Base-by-base conservation (phyloP, 2,797 vertebrate species). In the Melanotaenia pygmaea region DNA sequence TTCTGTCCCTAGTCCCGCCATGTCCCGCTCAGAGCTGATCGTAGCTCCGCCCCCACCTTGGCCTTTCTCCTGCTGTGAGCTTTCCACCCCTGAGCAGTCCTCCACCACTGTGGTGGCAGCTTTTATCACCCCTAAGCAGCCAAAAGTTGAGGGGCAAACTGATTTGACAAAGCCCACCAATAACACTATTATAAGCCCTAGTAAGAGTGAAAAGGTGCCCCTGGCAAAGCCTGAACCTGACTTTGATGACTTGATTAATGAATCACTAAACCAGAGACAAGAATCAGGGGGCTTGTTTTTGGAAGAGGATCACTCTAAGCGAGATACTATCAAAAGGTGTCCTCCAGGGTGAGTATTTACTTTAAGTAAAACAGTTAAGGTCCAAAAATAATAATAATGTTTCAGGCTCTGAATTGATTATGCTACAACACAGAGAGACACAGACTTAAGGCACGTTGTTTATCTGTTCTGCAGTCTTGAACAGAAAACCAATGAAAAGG, bases 31-130 rank as follows among this genome's bases (percentile, higher is more conserved):
- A 74, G 91, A 93, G 82, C 84, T 92, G 77, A 88, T 91, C 54
- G 40, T 92, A 85, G 92, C 86, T 13, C 90, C 93, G 5, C 93
- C 94, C 74, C 93, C 94, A 82, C 94, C 94, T 0, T 94, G 94
- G 93, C 94, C 93, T 13, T 95, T 95, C 84, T 91, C 94, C 64
- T 69, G 86, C 79, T 45, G 67, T 1, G 91, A 88, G 53, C 67
- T 24, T 63, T 34, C 88, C 65, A 26, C 67, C 74, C 71, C 74
- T 35, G 80, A 81, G 75, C 81, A 82, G 80, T 72, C 83, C 53
- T 84, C 82, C 56, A 79, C 72, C 38, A 86, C 58, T 67, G 83
- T 88, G 2, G 61, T 90, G 77, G 89, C 86, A 0, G 87, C 89
- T 0, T 94, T 93, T 87, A 88, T 90, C 77, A 89, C 90, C 12